Evolutionary conservation across 2,113 vertebrate genomes (phyloP).

Genomic region (Sylvia atricapilla): DNA sequence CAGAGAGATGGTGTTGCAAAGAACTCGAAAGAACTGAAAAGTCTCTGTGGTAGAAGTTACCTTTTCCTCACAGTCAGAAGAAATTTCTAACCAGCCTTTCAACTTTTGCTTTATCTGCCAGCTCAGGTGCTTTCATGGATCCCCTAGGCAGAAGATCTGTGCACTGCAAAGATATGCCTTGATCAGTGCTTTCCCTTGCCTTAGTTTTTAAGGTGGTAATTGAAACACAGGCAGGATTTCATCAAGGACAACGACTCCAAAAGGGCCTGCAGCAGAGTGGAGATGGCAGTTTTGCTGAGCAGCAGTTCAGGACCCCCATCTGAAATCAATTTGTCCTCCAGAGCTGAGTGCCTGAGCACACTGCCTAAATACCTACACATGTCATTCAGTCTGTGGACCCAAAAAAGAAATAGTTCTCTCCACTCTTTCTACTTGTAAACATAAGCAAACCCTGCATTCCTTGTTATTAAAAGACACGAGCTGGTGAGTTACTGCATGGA

Average conservation of each 20-base stretch:
- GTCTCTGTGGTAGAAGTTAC: neutral
- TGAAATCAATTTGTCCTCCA: neutral
- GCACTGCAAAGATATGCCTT: neutral
- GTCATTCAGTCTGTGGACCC: neutral
- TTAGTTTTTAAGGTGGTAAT: neutral
- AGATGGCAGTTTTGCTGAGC: neutral
- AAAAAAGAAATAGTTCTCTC: neutral
- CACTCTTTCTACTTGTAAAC: neutral
- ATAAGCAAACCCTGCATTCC: neutral
- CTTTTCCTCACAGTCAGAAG: neutral
- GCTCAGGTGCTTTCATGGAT: neutral
- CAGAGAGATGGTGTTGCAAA: neutral
- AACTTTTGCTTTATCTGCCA: neutral
- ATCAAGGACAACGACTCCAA: neutral
- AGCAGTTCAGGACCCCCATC: neutral
- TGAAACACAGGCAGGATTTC: neutral
- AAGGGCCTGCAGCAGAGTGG: neutral
- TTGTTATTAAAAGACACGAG: neutral
- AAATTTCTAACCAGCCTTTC: neutral
- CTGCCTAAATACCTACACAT: neutral
- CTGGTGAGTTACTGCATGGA: neutral
- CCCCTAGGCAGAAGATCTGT: neutral
- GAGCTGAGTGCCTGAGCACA: neutral
- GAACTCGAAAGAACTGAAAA: neutral
- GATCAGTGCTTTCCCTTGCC: neutral